These are phyloP conservation scores for Stenolophus ochropezus DNA, from an alignment of 2,888 invertebrate genomes.

Conservation along the genomic window DNA sequence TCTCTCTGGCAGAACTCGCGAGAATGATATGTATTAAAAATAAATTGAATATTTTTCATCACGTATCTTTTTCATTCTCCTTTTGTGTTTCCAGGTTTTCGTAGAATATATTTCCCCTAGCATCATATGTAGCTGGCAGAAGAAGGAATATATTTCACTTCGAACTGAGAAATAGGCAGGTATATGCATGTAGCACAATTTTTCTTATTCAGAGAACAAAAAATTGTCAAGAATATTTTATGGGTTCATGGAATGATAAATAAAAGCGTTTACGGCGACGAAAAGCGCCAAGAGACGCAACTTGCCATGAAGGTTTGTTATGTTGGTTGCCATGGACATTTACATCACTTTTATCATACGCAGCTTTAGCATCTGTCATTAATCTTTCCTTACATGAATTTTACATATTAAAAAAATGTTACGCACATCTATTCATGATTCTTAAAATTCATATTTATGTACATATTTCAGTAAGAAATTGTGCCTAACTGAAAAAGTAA, in stretches of 20 bases:
- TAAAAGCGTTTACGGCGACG: slow-evolving; percentile 4
- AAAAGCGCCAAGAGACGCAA: neutral
- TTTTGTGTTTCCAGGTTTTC: slow-evolving; percentile 5
- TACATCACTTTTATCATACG: neutral
- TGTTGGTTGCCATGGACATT: neutral
- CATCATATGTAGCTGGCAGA: slow-evolving; percentile 45
- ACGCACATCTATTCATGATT: neutral
- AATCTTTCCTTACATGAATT: neutral
- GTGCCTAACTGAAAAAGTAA: neutral
- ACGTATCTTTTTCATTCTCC: slow-evolving; percentile 20
- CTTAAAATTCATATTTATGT: neutral
- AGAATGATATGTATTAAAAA: slow-evolving; percentile 42
- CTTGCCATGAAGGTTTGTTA: neutral
- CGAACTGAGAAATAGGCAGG: slow-evolving; percentile 12
- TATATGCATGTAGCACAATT: slow-evolving; percentile 29
- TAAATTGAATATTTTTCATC: slow-evolving; percentile 37
- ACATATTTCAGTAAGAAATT: neutral
- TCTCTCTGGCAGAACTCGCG: slow-evolving; percentile 8
- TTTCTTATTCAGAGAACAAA: slow-evolving; percentile 25
- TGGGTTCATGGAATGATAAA: slow-evolving; percentile 15
- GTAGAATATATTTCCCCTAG: slow-evolving; percentile 27
- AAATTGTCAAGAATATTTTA: slow-evolving; percentile 42
- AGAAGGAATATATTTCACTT: slow-evolving; percentile 34
- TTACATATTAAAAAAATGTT: neutral
- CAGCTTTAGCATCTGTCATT: neutral